A percentile compares a stretch with the other conserved stretches of the same genome.
Conservation (phyloP, 2,888 invertebrate genomes). For the Ennomos erosarius region DNA sequence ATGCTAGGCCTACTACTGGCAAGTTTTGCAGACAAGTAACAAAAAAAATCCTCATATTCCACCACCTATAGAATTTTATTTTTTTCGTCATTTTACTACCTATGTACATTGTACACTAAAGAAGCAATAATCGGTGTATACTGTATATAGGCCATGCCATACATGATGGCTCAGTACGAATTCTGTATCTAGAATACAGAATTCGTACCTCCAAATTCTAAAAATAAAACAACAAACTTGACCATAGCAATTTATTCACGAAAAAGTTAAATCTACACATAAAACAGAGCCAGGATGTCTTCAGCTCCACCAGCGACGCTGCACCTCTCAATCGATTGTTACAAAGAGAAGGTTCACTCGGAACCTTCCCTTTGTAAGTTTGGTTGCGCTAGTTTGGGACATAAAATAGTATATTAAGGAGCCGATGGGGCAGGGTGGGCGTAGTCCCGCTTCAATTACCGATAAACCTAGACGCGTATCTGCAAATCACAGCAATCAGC, state of each 20-base stretch:
- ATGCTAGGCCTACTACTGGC: no score
- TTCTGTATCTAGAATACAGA: no score
- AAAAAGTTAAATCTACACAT: slow-evolving; percentile 57
- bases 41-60: no score
- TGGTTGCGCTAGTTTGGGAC: slow-evolving; percentile 35
- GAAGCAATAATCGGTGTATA: no score
- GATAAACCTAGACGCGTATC: slow-evolving; percentile 76
- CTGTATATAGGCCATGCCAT: no score
- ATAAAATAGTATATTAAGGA: slow-evolving; percentile 29
- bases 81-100: no score
- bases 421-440: slow-evolving; percentile 65
- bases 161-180: no score
- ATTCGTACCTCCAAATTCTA: no score
- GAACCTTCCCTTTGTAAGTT: slow-evolving; percentile 35
- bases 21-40: no score
- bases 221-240: slow-evolving; percentile 18
- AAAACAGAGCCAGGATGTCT: slow-evolving; percentile 52
- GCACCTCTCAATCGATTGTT: slow-evolving; percentile 45
- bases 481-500: slow-evolving; percentile 82
- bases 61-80: no score
- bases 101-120: no score
- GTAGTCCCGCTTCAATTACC: slow-evolving; percentile 49
- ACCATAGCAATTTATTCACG: slow-evolving; percentile 60
- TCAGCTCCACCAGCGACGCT: slow-evolving; percentile 42
- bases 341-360: slow-evolving; percentile 34